Evolutionary conservation across 2,888 invertebrate species (phyloP).

Genomic region (Synergus laeviventris): DNA sequence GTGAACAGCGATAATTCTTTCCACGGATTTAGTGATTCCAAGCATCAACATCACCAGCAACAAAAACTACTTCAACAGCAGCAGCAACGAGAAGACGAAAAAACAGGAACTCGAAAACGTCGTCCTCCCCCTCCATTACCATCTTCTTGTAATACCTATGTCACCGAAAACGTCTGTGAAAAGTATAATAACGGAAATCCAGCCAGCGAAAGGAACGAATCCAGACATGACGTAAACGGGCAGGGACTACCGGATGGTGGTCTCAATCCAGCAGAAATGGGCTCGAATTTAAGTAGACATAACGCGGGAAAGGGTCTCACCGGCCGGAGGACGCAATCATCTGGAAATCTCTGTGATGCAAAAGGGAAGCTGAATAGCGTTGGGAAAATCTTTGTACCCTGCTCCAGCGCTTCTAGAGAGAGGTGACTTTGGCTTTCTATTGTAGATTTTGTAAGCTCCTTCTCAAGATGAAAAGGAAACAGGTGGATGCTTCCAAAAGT

Average conservation of each 20-base stretch:
- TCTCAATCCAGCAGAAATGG: conserved; percentile 78
- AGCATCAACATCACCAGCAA: conserved; percentile 51
- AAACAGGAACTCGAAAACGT: conserved; percentile 50
- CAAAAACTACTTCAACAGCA: conserved; percentile 50
- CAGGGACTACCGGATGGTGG: conserved; percentile 41
- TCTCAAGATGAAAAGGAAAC: conserved; percentile 25
- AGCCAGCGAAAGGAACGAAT: conserved; percentile 69
- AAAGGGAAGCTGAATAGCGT: conserved; percentile 71
- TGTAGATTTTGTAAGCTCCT: conserved; percentile 36
- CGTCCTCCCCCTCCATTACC: conserved; percentile 58
- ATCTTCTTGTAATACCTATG: conserved; percentile 64
- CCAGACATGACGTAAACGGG: conserved; percentile 64
- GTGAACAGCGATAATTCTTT: conserved; percentile 55
- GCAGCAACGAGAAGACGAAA: conserved; percentile 50
- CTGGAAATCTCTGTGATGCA: conserved; percentile 85
- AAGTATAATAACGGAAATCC: conserved; percentile 63
- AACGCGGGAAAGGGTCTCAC: conserved; percentile 82
- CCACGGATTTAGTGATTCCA: conserved; percentile 55
- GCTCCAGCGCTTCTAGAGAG: conserved; percentile 68
- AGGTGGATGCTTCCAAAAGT: conserved; percentile 27
- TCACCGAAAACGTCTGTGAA: conserved; percentile 64
- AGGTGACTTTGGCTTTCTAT: conserved; percentile 57
- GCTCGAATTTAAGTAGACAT: conserved; percentile 87
- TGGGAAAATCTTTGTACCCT: conserved; percentile 72
- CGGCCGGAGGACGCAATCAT: conserved; percentile 85